Conservation (phyloP, 2,113 vertebrate genomes). For the Etia nguti region DNA sequence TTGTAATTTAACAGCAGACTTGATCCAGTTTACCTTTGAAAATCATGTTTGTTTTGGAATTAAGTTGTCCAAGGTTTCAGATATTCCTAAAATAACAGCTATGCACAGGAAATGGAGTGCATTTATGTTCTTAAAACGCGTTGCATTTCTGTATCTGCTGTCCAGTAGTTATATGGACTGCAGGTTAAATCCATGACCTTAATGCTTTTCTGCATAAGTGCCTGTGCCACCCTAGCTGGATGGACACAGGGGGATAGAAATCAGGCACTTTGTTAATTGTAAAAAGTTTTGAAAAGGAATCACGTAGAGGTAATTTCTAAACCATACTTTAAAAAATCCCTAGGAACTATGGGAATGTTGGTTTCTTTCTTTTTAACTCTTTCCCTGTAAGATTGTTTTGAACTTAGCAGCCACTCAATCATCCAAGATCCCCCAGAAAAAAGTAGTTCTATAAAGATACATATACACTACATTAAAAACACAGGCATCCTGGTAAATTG, state of each 20-base stretch:
- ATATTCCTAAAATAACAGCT: background rate
- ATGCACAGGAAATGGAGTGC: background rate
- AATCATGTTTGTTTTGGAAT: conserved; percentile 35
- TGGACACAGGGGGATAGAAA: background rate
- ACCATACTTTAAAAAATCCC: background rate
- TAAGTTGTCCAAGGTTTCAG: background rate
- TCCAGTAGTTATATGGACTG: background rate
- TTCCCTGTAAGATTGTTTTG: too few relatives aligned
- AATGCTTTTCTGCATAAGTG: background rate
- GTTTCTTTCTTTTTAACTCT: too few relatives aligned
- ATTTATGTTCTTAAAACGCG: background rate
- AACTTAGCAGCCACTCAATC: too few relatives aligned
- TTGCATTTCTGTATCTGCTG: background rate
- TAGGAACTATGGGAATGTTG: too few relatives aligned
- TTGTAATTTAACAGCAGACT: background rate
- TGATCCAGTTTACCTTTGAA: conserved; percentile 33
- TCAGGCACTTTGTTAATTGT: background rate
- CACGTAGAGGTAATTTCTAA: background rate
- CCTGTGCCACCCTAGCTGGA: background rate
- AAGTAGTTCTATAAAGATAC: background rate
- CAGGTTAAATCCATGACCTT: background rate
- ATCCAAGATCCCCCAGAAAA: background rate
- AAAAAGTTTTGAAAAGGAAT: background rate
- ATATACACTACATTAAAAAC: background rate
- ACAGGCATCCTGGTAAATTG: background rate